These are phyloP conservation scores for Metallyticus violacea DNA, from an alignment of 2,888 invertebrate species.

Conservation along the genomic window DNA sequence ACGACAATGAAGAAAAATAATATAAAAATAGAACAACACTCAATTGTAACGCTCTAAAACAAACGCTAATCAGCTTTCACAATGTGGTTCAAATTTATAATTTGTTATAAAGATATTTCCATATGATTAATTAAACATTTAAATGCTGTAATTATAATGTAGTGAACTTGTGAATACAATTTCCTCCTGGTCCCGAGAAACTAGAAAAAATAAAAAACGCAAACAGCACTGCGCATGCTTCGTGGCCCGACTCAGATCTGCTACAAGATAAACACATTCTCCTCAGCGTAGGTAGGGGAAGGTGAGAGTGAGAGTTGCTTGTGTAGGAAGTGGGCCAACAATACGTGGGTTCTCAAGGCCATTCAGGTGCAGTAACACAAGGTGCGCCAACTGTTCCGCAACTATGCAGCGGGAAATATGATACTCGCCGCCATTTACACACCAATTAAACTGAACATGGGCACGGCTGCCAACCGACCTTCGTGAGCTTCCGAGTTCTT, in stretches of 20 bases:
- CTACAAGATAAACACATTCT: neutral
- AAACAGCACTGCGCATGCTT: neutral
- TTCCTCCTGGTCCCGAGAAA: too few species aligned
- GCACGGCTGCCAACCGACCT: too few species aligned
- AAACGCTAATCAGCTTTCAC: too few species aligned
- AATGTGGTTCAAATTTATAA: too few species aligned
- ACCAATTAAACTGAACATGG: neutral
- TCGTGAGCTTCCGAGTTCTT: neutral
- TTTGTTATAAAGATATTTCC: too few species aligned
- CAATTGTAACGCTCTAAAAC: too few species aligned
- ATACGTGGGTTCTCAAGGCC: slow-evolving; percentile 1
- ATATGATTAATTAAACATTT: too few species aligned
- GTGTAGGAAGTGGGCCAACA: slow-evolving; percentile 5
- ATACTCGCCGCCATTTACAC: neutral
- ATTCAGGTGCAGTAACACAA: neutral
- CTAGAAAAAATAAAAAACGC: neutral
- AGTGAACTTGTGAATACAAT: too few species aligned
- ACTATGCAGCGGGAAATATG: neutral
- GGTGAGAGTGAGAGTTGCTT: neutral
- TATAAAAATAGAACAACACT: too few species aligned
- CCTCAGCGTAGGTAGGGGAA: neutral
- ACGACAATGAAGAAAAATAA: too few species aligned
- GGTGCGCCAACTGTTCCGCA: neutral
- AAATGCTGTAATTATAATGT: too few species aligned
- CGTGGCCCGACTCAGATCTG: too few species aligned